These are phyloP conservation scores for Achroia grisella DNA, from an alignment of 1,140 invertebrate species.

Conservation along the genomic window DNA sequence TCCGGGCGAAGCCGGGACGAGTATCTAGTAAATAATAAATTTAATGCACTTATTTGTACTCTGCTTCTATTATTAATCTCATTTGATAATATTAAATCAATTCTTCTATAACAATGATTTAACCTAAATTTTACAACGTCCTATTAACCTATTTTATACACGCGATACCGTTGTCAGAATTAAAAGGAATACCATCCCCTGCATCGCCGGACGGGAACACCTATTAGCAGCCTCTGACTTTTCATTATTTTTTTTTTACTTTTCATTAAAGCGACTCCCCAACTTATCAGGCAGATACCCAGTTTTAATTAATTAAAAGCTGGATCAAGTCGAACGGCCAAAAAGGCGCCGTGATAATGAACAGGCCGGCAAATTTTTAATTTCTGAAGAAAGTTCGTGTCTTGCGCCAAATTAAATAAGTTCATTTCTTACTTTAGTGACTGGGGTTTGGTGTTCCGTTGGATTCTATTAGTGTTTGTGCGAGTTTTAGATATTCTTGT, in stretches of 20 bases:
- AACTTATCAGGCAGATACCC: background rate
- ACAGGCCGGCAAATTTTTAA: background rate
- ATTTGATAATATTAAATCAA: too few species aligned
- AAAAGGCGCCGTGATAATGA: constrained; percentile 5
- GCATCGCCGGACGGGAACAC: background rate
- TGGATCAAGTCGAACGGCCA: constrained; percentile 4
- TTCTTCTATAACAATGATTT: too few species aligned
- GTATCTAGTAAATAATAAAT: too few species aligned
- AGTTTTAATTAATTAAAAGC: constrained; percentile 7
- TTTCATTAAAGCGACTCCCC: background rate
- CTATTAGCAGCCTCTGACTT: background rate
- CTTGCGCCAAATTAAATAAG: constrained; percentile 3
- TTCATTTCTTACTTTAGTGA: background rate
- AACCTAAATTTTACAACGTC: too few species aligned
- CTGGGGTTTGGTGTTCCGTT: too few species aligned
- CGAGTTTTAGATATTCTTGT: too few species aligned
- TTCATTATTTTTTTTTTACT: constrained; percentile 4
- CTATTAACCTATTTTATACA: too few species aligned
- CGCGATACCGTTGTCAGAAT: too few species aligned
- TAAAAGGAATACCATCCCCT: constrained; percentile 3
- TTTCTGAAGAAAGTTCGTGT: constrained; percentile 3
- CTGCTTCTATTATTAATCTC: too few species aligned
- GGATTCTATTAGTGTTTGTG: too few species aligned
- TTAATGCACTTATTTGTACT: too few species aligned
- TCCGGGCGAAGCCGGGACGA: too few species aligned